A percentile compares a stretch with the other conserved stretches of the same genome.
phyloP scores from a whole-genome alignment of 2,797 vertebrate species.

The Pipistrellus pipistrellus region DNA sequence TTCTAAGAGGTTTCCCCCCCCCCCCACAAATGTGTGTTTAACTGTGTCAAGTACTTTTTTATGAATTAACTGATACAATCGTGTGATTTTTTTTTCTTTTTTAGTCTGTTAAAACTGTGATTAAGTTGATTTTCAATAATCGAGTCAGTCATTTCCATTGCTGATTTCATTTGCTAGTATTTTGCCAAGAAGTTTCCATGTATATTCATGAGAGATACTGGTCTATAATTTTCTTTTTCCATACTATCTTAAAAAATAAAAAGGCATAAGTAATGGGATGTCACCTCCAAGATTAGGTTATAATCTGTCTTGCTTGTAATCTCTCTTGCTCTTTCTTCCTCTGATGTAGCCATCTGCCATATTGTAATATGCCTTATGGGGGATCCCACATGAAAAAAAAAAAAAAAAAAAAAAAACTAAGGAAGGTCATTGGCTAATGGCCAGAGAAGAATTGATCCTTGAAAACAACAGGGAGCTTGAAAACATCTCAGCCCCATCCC shows the following conservation, averaged over 20 bases:
- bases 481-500: background rate
- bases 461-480: background rate
- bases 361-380: background rate
- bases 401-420: background rate
- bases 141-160: background rate
- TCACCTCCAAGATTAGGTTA: background rate
- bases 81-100: background rate
- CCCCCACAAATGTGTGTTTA: background rate
- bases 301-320: background rate
- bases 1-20: background rate
- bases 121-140: background rate
- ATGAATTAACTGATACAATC: background rate
- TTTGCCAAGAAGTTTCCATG: background rate
- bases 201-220: background rate
- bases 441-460: background rate
- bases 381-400: background rate
- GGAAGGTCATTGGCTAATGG: background rate
- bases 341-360: background rate
- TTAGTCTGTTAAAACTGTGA: background rate
- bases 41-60: background rate
- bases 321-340: background rate
- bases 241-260: background rate
- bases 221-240: background rate
- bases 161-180: background rate
- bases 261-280: background rate